Evolutionary conservation across 2,113 vertebrate genomes (phyloP).

Genomic region (Muscicapa adusta): DNA sequence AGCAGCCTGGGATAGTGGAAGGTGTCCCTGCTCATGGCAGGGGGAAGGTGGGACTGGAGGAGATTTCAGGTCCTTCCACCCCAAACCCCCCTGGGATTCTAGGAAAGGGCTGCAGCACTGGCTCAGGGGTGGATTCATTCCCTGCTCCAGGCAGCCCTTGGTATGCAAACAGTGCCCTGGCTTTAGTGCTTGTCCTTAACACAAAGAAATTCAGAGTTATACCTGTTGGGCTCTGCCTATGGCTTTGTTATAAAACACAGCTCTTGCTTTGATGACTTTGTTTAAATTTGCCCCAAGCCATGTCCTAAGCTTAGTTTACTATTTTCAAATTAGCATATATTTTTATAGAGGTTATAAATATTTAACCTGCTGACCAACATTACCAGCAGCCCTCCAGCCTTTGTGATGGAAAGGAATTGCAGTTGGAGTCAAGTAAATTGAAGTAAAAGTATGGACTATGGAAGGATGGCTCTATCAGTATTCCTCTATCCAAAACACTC

Average conservation of each 20-base stretch:
- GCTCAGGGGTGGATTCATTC: neutral
- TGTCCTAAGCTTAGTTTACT: neutral
- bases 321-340: neutral
- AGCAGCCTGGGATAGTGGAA: accelerated
- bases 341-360: slow-evolving; percentile 12
- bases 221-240: neutral
- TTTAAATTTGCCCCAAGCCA: neutral
- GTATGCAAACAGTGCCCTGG: neutral
- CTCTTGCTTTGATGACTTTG: neutral
- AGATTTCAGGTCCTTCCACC: neutral
- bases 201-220: neutral
- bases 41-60: too few relatives aligned
- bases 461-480: neutral
- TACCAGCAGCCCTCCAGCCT: neutral
- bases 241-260: neutral
- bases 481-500: neutral
- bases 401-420: neutral
- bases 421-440: too few relatives aligned
- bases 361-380: neutral
- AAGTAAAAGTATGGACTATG: neutral
- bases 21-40: neutral
- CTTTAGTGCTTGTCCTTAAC: neutral
- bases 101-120: neutral
- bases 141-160: neutral
- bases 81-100: neutral